Base-by-base conservation (phyloP, 2,888 invertebrate genomes). In the Vesta saturnalis region DNA sequence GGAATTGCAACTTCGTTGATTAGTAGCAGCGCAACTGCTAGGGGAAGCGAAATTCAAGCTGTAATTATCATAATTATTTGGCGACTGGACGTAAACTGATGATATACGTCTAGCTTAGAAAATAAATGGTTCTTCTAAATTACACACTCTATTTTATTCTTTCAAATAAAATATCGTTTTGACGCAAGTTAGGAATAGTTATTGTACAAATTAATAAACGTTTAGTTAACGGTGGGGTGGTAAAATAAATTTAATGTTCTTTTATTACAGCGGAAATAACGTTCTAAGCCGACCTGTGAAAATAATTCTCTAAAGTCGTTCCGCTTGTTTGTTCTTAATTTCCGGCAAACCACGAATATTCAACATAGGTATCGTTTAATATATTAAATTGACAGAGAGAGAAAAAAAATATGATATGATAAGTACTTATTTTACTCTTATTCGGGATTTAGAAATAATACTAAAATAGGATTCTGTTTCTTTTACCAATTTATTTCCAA, bases 271-370 rank as follows among this genome's bases (percentile, higher is more conserved):
- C 60, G 60, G 49, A 66, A 60, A 55, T 57, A 62, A 65, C 65
- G 47, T 65, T 52, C 39, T 63, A 63, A 63, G 63, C 63, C 63
- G 63, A 63, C 63, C 55, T 19, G 58, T 78, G 77, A 78, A 81
- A 82, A 80, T 79, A 79, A 83, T 83, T 82, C 82, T 83, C 82
- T 82, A 82, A 83, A 84, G 82, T 82, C 81, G 81, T 82, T 83
- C 82, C 82, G 81, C 79, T 81, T 83, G 82, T 83, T 82, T 79
- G 80, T 75, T 80, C 72, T 72, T 78, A 80, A 79, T 79, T 79
- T 79, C 79, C 71, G 67, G 73, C 69, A 72, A 67, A 72, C 69
- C 68, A 14, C 10, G 47, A 49, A 49, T 49, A 66, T 58, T 14
- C 54, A 39, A 54, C 54, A 22, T 46, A 47, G 63, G 63, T 64